These are phyloP conservation scores for Delia radicum DNA, from an alignment of 1,140 invertebrate species.

Conservation along the genomic window DNA sequence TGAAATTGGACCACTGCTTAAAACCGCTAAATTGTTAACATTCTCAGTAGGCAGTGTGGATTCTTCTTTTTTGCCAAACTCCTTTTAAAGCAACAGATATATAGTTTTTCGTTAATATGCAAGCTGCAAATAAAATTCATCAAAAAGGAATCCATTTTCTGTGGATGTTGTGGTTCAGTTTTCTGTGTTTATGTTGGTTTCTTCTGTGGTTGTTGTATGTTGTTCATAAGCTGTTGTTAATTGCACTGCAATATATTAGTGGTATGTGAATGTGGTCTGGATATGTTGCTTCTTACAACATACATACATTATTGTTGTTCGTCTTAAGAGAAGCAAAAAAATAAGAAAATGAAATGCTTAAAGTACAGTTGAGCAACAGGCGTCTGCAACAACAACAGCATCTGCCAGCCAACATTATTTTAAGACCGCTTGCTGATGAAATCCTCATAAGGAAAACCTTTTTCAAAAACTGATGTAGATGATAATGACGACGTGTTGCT, in stretches of 20 bases:
- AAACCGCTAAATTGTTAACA: not conserved
- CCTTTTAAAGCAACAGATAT: not conserved
- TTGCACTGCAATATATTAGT: not conserved
- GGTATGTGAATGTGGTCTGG: not conserved
- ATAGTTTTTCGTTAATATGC: slow-evolving; percentile 2
- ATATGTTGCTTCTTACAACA: not conserved
- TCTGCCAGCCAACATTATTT: not conserved
- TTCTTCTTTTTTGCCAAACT: not conserved
- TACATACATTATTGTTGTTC: not conserved
- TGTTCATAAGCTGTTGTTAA: not conserved
- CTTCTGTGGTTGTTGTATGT: not conserved
- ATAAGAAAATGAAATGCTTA: not conserved
- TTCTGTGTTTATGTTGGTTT: not conserved
- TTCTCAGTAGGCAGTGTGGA: not conserved
- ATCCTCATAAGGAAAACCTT: not conserved
- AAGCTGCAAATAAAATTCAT: slow-evolving; percentile 5
- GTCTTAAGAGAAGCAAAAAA: not conserved
- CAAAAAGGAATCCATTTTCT: not conserved
- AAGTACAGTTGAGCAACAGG: slow-evolving; percentile 22
- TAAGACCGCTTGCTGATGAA: not conserved
- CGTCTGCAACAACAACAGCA: slow-evolving; percentile 13
- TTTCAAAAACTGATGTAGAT: not conserved
- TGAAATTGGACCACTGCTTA: not conserved
- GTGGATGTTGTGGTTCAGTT: not conserved
- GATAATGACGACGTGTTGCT: not conserved